These are phyloP conservation scores for Odontamblyopus lacepedii DNA, from an alignment of 2,797 vertebrate species.

Conservation along the genomic window DNA sequence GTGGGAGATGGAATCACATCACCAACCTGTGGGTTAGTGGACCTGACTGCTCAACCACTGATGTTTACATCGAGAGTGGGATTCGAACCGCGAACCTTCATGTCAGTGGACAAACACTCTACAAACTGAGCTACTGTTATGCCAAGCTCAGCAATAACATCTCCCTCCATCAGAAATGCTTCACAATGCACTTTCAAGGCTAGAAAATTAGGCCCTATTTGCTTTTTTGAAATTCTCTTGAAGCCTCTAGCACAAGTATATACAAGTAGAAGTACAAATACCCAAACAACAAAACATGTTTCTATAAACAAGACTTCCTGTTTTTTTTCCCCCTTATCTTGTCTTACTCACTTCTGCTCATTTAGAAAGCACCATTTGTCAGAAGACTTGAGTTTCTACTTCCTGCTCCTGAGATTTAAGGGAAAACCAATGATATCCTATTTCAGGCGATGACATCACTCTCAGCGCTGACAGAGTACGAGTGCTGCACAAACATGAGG, in stretches of 20 bases:
- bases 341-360: background rate
- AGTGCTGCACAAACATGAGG: slow-evolving; percentile 14
- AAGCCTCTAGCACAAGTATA: background rate
- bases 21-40: too few relatives aligned
- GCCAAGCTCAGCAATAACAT: too few relatives aligned
- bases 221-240: too few relatives aligned
- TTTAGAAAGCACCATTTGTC: background rate
- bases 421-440: slow-evolving; percentile 9
- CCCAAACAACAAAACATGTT: background rate
- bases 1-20: too few relatives aligned
- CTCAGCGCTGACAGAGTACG: background rate
- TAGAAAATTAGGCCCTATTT: too few relatives aligned
- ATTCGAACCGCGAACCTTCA: too few relatives aligned
- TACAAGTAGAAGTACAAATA: background rate
- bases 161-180: too few relatives aligned
- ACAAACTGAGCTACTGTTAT: too few relatives aligned
- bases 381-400: background rate
- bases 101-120: too few relatives aligned
- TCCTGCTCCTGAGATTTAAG: background rate
- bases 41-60: too few relatives aligned
- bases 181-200: too few relatives aligned
- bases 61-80: too few relatives aligned
- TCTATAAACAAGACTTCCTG: background rate
- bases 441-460: slow-evolving; percentile 23
- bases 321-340: background rate